Evolutionary conservation across 1,140 invertebrate genomes (phyloP).

Genomic region (Ectropis grisescens): DNA sequence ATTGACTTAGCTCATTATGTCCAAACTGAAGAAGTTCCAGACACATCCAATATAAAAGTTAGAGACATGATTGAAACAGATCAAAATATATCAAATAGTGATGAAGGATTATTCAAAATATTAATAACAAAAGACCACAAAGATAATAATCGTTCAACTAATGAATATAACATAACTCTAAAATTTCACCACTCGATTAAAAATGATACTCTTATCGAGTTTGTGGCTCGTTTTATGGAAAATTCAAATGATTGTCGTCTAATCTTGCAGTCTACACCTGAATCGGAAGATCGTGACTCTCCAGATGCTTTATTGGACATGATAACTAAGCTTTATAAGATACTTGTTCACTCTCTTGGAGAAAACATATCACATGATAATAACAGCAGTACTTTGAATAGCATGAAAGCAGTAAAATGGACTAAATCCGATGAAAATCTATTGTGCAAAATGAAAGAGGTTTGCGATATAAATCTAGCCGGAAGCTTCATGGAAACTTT

Average conservation of each 20-base stretch:
- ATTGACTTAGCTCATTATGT: constrained; percentile 55
- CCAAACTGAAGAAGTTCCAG: constrained; percentile 38
- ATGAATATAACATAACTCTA: constrained; percentile 59
- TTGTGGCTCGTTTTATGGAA: constrained; percentile 58
- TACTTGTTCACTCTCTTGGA: constrained; percentile 25
- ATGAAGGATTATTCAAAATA: constrained; percentile 66
- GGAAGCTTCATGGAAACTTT: too few relatives aligned
- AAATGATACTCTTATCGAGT: constrained; percentile 64
- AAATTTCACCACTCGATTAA: constrained; percentile 69
- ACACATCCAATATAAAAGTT: constrained; percentile 30
- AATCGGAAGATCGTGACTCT: constrained; percentile 5
- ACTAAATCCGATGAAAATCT: constrained; percentile 39
- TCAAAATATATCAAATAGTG: constrained; percentile 49
- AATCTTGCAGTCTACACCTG: constrained; percentile 8
- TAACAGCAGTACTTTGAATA: constrained; percentile 16
- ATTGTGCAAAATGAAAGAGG: constrained; percentile 41
- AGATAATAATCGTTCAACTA: constrained; percentile 16
- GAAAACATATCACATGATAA: neutral
- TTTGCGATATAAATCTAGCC: too few relatives aligned
- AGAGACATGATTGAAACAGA: constrained; percentile 47
- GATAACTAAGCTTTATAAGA: constrained; percentile 26
- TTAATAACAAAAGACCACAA: constrained; percentile 58
- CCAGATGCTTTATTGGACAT: constrained; percentile 19
- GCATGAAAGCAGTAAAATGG: constrained; percentile 51
- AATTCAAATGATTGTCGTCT: constrained; percentile 21